Evolutionary conservation across 2,113 vertebrate genomes (phyloP), one percentile per base, ranked within the genome.

Genomic region (Callipepla californica): DNA sequence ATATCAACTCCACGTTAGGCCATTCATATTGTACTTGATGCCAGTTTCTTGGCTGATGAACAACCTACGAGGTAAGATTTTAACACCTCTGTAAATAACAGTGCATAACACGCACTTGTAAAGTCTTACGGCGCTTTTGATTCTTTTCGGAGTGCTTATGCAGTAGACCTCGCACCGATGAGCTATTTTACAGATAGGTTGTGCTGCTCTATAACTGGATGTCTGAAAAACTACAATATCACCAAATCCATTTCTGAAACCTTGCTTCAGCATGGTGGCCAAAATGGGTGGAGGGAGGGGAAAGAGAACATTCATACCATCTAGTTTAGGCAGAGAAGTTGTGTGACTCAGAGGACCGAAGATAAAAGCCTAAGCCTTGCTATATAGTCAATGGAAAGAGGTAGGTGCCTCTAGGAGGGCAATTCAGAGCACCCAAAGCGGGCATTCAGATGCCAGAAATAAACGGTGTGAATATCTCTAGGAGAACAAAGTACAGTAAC

Each of bases 331-430:
- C 92, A 92, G 88, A n/a, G 48, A 86, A 92, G 47, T 85, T 70
- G 59, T 25, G 59, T 87, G 93, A 92, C 78, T 91, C 1, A 1
- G 48, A 93, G 87, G 69, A 94, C 53, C 75, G 26, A 89, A 90
- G 75, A 73, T 62, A 89, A 91, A 91, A 93, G 90, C 63, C 82
- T 87, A 92, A 69, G 85, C 88, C 88, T 53, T 90, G 88, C 92
- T 84, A 83, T 93, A 80, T 80, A 57, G 82, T 92, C 85, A 88
- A 90, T 63, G 93, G 93, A 78, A 96, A 96, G 96, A 96, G 96
- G 96, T 96, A 96, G 96, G 95, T 96, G 96, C 93, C 96, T 96
- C 95, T 65, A 92, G 93, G 95, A 86, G 90, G 88, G 93, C 48
- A 0, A 86, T 55, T 94, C 85, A 83, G 88, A 96, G 96, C 93